phyloP scores from a whole-genome alignment of 2,113 vertebrate genomes.

The Rhinichthys klamathensis region DNA sequence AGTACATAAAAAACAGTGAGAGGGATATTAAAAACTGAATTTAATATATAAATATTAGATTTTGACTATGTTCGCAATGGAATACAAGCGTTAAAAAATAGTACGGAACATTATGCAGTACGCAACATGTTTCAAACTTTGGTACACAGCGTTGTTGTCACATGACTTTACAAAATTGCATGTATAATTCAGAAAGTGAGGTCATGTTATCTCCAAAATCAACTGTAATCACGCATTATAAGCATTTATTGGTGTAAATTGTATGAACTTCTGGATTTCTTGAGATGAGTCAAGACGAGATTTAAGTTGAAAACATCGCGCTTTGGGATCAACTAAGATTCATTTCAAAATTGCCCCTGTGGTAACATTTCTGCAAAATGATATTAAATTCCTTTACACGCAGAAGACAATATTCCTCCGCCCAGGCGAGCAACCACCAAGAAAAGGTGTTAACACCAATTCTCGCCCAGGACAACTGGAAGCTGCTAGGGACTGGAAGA shows the following conservation, averaged over 20 bases:
- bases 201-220: neutral
- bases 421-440: too few relatives aligned
- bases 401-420: too few relatives aligned
- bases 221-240: neutral
- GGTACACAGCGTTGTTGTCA: neutral
- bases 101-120: too few relatives aligned
- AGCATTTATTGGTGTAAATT: neutral
- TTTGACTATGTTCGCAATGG: neutral
- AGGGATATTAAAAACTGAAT: neutral
- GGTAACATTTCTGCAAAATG: neutral
- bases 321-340: neutral
- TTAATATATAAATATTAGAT: neutral
- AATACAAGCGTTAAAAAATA: neutral
- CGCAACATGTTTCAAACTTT: neutral
- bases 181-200: neutral
- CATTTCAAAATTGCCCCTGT: too few relatives aligned
- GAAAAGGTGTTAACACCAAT: too few relatives aligned
- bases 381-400: too few relatives aligned
- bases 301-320: neutral
- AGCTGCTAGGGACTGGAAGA: too few relatives aligned
- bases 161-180: neutral
- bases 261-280: neutral
- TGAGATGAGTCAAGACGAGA: too few relatives aligned
- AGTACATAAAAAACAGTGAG: neutral
- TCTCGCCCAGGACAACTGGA: too few relatives aligned